A percentile compares a stretch with the other conserved stretches of the same genome.
These are phyloP conservation scores for Neodiprion fabricii DNA, from an alignment of 1,140 invertebrate genomes.

Conservation along the genomic window DNA sequence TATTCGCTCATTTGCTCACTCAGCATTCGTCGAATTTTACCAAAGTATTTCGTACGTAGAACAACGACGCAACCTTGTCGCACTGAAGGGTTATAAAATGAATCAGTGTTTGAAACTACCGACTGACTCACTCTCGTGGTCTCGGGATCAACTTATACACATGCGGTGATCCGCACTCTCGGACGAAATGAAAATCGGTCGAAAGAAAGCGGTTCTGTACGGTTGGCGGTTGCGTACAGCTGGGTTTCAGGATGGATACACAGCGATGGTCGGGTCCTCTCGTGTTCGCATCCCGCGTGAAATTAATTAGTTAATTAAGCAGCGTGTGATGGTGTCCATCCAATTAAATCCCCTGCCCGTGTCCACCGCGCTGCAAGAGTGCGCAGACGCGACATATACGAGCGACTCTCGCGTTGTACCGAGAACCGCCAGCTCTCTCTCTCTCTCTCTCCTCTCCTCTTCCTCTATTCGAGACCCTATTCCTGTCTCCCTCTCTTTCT, in stretches of 20 bases:
- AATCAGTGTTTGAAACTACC: too few relatives aligned
- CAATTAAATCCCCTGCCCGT: conserved; percentile 53
- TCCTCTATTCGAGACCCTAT: conserved; percentile 31
- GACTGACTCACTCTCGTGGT: too few relatives aligned
- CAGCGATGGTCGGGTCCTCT: conserved; percentile 17
- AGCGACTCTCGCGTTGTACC: conserved; percentile 34
- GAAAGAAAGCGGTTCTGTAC: not conserved
- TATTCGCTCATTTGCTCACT: too few relatives aligned
- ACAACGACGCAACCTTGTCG: too few relatives aligned
- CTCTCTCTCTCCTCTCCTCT: conserved; percentile 22
- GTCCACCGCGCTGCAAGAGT: conserved; percentile 25
- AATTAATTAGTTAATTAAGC: conserved; percentile 61
- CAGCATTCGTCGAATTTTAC: too few relatives aligned
- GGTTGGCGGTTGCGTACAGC: not conserved
- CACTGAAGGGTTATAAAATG: too few relatives aligned
- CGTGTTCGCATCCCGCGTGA: conserved; percentile 46
- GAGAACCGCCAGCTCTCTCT: conserved; percentile 24
- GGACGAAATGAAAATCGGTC: too few relatives aligned
- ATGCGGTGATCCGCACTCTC: too few relatives aligned
- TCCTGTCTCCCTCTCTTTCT: conserved; percentile 27
- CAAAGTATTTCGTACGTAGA: too few relatives aligned
- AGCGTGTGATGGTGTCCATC: conserved; percentile 49
- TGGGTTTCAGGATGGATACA: not conserved
- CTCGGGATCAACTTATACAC: too few relatives aligned
- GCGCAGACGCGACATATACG: conserved; percentile 39